phyloP scores from a whole-genome alignment of 2,797 vertebrate species.

The Amblyopsis hoosieri region DNA sequence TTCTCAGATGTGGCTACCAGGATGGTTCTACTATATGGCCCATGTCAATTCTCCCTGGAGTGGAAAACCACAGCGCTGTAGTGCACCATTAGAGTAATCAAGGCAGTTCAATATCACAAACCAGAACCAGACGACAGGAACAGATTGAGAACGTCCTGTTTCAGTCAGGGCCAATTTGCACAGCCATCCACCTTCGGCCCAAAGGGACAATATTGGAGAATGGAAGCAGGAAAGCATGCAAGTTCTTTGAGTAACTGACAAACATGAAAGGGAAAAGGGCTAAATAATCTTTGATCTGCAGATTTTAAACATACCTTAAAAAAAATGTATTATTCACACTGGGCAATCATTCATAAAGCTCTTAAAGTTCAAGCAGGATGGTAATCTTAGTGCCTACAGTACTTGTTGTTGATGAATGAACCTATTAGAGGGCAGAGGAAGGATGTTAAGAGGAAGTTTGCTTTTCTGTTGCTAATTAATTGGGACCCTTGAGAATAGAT shows the following conservation, averaged over 20 bases:
- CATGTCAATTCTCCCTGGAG: slow-evolving; percentile 65
- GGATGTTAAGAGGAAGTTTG: slow-evolving; percentile 26
- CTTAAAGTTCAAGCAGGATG: slow-evolving; percentile 46
- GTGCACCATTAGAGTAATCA: slow-evolving; percentile 73
- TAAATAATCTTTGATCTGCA: slow-evolving; percentile 46
- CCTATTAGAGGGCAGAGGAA: slow-evolving; percentile 38
- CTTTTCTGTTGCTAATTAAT: slow-evolving; percentile 58
- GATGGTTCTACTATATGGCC: slow-evolving; percentile 63
- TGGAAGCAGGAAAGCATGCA: slow-evolving; percentile 57
- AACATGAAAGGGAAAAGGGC: slow-evolving; percentile 41
- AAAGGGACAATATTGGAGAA: slow-evolving; percentile 57
- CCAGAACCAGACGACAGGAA: slow-evolving; percentile 75
- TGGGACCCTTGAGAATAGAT: slow-evolving; percentile 40
- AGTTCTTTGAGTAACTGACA: slow-evolving; percentile 52
- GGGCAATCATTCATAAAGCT: slow-evolving; percentile 40
- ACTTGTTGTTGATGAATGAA: slow-evolving; percentile 61
- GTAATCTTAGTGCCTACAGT: slow-evolving; percentile 31
- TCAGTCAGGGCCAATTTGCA: slow-evolving; percentile 75
- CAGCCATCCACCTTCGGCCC: slow-evolving; percentile 65
- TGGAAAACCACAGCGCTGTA: slow-evolving; percentile 62
- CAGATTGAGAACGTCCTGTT: slow-evolving; percentile 80
- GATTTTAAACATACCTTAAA: slow-evolving; percentile 34
- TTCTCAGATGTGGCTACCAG: slow-evolving; percentile 58
- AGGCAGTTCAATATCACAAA: slow-evolving; percentile 70
- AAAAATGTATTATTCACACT: slow-evolving; percentile 45